Evolutionary conservation across 2,113 vertebrate species (phyloP).

Genomic region (Anseranas semipalmata): DNA sequence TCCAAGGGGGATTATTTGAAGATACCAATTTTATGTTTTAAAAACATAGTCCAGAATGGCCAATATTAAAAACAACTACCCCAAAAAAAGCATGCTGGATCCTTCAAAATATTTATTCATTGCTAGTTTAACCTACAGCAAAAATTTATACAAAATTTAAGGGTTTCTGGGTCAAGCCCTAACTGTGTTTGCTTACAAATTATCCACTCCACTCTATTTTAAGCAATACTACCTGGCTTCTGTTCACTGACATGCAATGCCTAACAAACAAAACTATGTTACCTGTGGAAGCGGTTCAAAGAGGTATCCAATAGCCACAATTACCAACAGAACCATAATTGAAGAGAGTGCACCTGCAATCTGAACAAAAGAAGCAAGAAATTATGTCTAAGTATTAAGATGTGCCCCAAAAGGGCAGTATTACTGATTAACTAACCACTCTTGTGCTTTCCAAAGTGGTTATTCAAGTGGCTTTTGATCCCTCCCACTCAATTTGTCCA

Average conservation of each 20-base stretch:
- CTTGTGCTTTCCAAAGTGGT: neutral
- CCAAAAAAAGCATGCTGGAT: neutral
- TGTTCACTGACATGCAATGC: neutral
- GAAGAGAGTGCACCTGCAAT: conserved; percentile 91
- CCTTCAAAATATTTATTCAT: neutral
- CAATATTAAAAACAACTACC: neutral
- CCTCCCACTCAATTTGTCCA: neutral
- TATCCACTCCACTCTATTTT: neutral
- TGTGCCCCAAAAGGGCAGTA: neutral
- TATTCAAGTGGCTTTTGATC: neutral
- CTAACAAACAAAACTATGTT: neutral
- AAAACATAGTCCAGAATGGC: neutral
- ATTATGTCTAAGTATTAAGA: neutral
- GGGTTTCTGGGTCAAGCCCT: neutral
- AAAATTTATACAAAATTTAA: neutral
- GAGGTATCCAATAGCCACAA: conserved; percentile 92
- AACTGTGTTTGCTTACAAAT: neutral
- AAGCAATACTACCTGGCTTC: neutral
- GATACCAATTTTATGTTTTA: neutral
- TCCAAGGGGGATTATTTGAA: neutral
- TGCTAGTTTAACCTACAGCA: neutral
- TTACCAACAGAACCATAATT: conserved; percentile 90
- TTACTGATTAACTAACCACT: neutral
- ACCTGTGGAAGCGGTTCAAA: conserved; percentile 95
- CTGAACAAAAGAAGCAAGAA: conserved; percentile 69